Base-by-base conservation (phyloP, 2,888 invertebrate genomes). In the Stictocephala bisonia region DNA sequence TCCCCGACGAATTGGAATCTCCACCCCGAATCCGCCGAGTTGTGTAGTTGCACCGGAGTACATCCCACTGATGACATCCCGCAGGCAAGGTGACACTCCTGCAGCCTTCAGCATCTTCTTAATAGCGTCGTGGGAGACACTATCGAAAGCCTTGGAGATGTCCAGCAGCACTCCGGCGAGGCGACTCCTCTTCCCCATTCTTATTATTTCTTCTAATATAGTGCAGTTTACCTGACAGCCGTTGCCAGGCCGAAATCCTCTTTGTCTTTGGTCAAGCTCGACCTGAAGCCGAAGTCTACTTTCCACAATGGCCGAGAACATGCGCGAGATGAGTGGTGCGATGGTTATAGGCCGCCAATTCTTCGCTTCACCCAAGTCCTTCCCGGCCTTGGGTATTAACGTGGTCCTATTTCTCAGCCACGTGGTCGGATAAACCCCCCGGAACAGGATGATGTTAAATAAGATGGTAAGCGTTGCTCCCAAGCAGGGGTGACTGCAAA, bases 201-300 rank as follows among this genome's bases (percentile, higher is more conserved):
- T 4, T 1, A 24, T 40, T 7, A 20, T 13, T 13, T 48, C 13
- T n/a, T 71, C 58, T 1, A 71, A 41, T 22, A 58, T 58, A 3
- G 18, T 11, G 56, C 58, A 58, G 41, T 71, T 71, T 0, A 44
- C 44, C 4, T 3, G 22, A 18, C 71, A 71, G 0, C 71, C 71
- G n/a, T 56, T 27, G 4, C 50, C 31, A 1, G 69, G 69, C 11
- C 50, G 51, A 31, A 69, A 51, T 1, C 69, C 69, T 2, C 20
- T 1, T 20, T 69, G 69, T 3, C n/a, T n/a, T n/a, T n/a, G n/a
- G n/a, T n/a, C n/a, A n/a, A n/a, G n/a, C n/a, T n/a, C n/a, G n/a
- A n/a, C n/a, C n/a, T n/a, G n/a, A n/a, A n/a, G n/a, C n/a, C n/a
- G n/a, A n/a, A n/a, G n/a, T n/a, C n/a, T n/a, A n/a, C n/a, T n/a